Conservation (phyloP, 2,113 vertebrate genomes). For the Tringa solitaria region DNA sequence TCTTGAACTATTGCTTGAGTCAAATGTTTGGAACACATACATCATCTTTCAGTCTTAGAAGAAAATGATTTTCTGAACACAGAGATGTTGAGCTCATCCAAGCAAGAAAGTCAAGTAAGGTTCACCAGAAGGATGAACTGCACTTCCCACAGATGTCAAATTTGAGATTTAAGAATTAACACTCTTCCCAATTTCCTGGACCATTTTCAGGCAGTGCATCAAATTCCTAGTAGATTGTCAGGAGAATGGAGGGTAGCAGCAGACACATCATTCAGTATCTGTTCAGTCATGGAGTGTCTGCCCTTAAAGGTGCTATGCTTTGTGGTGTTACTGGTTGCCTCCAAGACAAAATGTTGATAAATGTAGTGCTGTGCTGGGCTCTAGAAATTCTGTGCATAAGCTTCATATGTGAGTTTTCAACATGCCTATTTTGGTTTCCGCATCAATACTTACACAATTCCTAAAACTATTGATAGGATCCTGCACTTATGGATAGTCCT, state of each 20-base stretch:
- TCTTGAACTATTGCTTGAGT: background rate
- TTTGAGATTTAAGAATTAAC: slow-evolving; percentile 31
- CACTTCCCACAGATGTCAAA: background rate
- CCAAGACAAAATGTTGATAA: background rate
- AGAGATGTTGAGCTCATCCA: background rate
- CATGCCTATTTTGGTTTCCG: background rate
- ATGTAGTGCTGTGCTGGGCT: background rate
- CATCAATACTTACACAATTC: background rate
- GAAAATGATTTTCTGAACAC: background rate
- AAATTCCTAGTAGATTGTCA: background rate
- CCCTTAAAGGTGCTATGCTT: background rate
- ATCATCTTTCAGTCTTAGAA: background rate
- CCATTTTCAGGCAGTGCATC: background rate
- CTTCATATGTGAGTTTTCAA: background rate
- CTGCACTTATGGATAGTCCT: background rate
- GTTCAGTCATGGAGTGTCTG: background rate
- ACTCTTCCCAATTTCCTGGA: background rate
- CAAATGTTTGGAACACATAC: background rate
- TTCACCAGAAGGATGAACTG: background rate
- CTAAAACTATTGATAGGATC: background rate
- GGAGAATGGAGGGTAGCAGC: background rate
- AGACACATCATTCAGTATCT: background rate
- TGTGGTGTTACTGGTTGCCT: background rate
- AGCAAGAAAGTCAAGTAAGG: background rate
- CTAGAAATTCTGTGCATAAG: background rate